Evolutionary conservation across 2,888 invertebrate genomes (phyloP).

Genomic region (Synergus japonicus): DNA sequence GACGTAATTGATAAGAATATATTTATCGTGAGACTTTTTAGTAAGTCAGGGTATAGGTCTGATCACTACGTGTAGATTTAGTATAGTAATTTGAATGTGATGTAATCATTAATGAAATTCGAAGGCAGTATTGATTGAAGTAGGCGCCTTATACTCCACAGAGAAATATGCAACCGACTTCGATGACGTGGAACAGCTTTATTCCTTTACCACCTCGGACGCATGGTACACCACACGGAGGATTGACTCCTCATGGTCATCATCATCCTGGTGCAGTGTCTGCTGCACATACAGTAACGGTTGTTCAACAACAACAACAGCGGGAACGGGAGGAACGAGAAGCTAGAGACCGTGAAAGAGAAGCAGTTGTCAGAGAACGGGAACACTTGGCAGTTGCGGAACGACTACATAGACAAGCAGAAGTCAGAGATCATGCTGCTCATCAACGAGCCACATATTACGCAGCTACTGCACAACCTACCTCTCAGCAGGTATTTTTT

Average conservation of each 20-base stretch:
- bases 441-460: conserved; percentile 80
- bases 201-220: conserved; percentile 71
- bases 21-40: background rate
- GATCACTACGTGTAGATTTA: background rate
- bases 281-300: conserved; percentile 65
- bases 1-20: background rate
- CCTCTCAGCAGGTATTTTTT: conserved; percentile 69
- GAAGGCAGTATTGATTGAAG: conserved; percentile 74
- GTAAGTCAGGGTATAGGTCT: background rate
- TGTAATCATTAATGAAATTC: background rate
- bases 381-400: conserved; percentile 71
- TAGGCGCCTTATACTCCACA: conserved; percentile 75
- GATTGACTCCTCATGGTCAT: conserved; percentile 66
- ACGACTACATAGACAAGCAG: conserved; percentile 71
- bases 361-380: conserved; percentile 61
- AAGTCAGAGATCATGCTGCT: conserved; percentile 71
- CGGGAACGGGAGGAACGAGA: conserved; percentile 66
- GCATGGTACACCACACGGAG: conserved; percentile 68
- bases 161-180: conserved; percentile 74
- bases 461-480: conserved; percentile 75
- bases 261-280: conserved; percentile 69
- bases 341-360: conserved; percentile 57
- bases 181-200: conserved; percentile 74
- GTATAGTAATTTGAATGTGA: background rate
- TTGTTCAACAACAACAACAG: conserved; percentile 69